Conservation (phyloP, 2,888 invertebrate species). For the Nephrotoma guestfalica region DNA sequence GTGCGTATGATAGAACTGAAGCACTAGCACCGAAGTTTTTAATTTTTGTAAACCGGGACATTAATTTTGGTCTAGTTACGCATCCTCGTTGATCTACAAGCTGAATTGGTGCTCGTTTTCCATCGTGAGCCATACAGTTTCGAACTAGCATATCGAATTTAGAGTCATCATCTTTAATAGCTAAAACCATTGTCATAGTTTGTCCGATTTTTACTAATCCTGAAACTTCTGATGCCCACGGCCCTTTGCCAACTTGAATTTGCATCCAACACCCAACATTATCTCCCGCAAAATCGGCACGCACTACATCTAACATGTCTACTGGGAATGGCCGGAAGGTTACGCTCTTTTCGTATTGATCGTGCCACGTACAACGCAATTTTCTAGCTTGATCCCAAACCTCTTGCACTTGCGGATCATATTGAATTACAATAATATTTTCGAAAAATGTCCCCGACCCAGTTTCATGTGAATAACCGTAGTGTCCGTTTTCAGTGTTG, state of each 20-base stretch:
- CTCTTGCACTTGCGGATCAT: constrained; percentile 87
- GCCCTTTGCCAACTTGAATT: constrained; percentile 88
- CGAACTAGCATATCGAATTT: constrained; percentile 92
- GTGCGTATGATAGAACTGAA: constrained; percentile 79
- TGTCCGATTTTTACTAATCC: constrained; percentile 90
- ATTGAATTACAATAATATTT: constrained; percentile 86
- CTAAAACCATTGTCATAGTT: constrained; percentile 93
- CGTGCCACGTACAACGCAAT: constrained; percentile 87
- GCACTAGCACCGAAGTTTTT: constrained; percentile 91
- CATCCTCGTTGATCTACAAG: constrained; percentile 86
- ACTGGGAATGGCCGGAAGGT: constrained; percentile 91
- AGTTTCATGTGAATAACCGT: constrained; percentile 74
- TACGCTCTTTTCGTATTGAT: constrained; percentile 88
- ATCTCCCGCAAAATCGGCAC: constrained; percentile 88
- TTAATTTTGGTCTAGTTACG: constrained; percentile 79
- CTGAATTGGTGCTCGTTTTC: constrained; percentile 84
- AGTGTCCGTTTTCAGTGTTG: constrained; percentile 78
- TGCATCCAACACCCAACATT: constrained; percentile 98
- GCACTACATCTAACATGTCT: constrained; percentile 87
- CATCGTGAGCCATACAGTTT: constrained; percentile 90
- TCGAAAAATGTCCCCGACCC: constrained; percentile 88
- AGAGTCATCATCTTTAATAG: constrained; percentile 87
- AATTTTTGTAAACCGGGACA: constrained; percentile 88
- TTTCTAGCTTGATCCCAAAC: constrained; percentile 93
- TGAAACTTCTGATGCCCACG: constrained; percentile 91